These are phyloP conservation scores for Geopemphigus sp. DNA, from an alignment of 1,140 invertebrate genomes.

Conservation along the genomic window DNA sequence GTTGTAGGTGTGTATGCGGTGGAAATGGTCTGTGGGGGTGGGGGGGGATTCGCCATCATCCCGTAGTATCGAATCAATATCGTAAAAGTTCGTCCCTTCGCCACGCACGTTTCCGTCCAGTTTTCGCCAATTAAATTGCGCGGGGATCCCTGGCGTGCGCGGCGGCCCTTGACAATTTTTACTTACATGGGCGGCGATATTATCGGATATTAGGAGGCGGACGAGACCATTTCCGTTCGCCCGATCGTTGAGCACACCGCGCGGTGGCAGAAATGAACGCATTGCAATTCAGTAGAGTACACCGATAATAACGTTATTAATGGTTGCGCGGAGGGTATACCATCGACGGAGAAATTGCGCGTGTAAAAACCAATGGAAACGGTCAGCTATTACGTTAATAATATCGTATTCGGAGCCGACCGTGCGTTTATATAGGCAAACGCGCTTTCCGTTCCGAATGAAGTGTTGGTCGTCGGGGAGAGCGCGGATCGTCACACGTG, in stretches of 20 bases:
- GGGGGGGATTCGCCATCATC: too few species aligned
- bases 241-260: not conserved
- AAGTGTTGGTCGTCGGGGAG: not conserved
- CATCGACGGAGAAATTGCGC: not conserved
- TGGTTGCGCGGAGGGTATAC: not conserved
- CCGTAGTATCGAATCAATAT: too few species aligned
- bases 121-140: too few species aligned
- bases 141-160: too few species aligned
- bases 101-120: too few species aligned
- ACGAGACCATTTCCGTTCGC: not conserved
- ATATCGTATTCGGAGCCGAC: not conserved
- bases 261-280: not conserved
- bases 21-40: too few species aligned
- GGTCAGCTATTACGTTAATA: not conserved
- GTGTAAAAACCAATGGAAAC: constrained; percentile 5
- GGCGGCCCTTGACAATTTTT: not conserved
- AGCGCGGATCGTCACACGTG: too few species aligned
- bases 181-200: not conserved
- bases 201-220: not conserved
- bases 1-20: too few species aligned
- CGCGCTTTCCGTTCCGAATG: not conserved
- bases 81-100: too few species aligned
- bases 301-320: not conserved
- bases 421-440: not conserved
- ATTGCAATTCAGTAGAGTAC: constrained; percentile 41